A percentile compares a stretch with the other conserved stretches of the same genome.
Conservation (phyloP, 1,140 invertebrate species). For the Magallana gigas region DNA sequence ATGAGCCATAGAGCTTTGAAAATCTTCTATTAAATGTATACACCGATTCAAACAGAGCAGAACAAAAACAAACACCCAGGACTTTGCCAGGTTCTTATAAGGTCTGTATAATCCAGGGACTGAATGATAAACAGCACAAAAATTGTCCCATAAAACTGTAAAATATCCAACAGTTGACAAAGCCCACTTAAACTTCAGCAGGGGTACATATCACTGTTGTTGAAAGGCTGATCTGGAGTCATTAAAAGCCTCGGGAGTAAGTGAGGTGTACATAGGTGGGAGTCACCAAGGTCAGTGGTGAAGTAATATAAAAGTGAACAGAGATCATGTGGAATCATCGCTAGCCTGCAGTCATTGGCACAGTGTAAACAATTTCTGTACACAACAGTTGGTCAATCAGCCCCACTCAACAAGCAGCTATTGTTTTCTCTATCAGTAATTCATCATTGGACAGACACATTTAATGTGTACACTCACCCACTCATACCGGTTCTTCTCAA, state of each 20-base stretch:
- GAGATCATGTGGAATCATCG: slow-evolving; percentile 27
- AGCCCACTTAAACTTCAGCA: background rate
- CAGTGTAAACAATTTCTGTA: background rate
- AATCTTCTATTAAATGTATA: background rate
- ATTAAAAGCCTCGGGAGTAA: slow-evolving; percentile 13
- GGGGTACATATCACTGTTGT: background rate
- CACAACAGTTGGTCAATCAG: background rate
- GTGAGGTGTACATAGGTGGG: background rate
- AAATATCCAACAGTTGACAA: background rate
- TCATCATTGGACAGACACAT: background rate
- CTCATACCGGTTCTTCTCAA: background rate
- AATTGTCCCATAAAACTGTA: slow-evolving; percentile 27
- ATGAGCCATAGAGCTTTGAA: background rate
- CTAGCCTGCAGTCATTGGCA: background rate
- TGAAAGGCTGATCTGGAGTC: background rate
- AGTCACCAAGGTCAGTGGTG: background rate
- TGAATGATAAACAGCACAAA: slow-evolving; percentile 18
- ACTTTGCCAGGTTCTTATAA: background rate
- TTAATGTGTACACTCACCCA: slow-evolving; percentile 29
- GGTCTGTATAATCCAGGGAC: background rate
- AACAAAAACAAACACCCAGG: slow-evolving; percentile 11
- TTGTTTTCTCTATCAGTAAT: slow-evolving; percentile 10
- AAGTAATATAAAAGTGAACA: slow-evolving; percentile 1
- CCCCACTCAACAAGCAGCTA: background rate
- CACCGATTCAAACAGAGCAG: background rate